phyloP scores from a whole-genome alignment of 2,113 vertebrate species.

The Lichenostomus cassidix region DNA sequence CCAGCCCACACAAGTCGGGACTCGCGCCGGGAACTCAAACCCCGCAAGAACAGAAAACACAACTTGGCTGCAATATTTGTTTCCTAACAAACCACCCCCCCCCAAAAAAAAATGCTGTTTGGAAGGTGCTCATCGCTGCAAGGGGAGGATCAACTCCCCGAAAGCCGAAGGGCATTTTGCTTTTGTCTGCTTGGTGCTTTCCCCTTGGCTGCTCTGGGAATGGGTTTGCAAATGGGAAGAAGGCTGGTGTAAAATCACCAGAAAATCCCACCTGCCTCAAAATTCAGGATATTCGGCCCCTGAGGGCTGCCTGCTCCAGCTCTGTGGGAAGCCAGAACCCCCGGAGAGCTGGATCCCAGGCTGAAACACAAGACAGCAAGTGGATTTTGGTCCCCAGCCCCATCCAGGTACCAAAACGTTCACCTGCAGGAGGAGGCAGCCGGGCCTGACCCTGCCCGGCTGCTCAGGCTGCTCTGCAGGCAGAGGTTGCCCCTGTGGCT shows the following conservation, averaged over 20 bases:
- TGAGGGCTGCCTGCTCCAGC: background rate
- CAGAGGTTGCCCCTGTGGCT: background rate
- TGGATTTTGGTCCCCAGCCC: background rate
- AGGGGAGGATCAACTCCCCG: conserved; percentile 1
- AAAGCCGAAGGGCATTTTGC: background rate
- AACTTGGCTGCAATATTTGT: background rate
- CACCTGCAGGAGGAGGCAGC: background rate
- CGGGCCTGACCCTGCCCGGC: background rate
- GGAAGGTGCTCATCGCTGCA: conserved; percentile 14
- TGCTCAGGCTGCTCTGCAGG: background rate
- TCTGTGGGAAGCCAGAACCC: background rate
- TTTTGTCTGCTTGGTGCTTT: background rate
- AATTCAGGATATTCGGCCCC: background rate
- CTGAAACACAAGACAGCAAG: background rate
- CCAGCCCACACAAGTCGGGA: conserved; percentile 69
- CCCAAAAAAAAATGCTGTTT: background rate
- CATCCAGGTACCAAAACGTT: background rate
- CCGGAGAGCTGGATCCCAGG: background rate
- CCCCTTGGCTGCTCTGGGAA: background rate
- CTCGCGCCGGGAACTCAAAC: conserved; percentile 14
- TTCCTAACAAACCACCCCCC: background rate
- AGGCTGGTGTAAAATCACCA: conserved; percentile 22
- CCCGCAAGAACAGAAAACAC: background rate
- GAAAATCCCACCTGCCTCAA: background rate
- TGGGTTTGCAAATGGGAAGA: background rate